Conservation (phyloP, 2,888 invertebrate genomes). For the Drosophila nr. medialis region DNA sequence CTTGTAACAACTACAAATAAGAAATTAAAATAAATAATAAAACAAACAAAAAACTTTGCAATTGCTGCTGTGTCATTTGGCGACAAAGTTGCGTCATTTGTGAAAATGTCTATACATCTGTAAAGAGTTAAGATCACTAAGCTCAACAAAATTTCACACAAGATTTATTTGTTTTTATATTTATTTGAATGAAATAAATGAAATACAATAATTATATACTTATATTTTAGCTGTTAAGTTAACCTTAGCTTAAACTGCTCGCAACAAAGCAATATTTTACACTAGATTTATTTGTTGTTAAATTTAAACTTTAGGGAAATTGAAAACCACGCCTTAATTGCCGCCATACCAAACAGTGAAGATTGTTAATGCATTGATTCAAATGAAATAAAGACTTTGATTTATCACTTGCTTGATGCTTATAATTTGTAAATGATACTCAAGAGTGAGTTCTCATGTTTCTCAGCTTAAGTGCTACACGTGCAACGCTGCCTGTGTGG, state of each 20-base stretch:
- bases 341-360: not conserved
- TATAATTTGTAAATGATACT: slow-evolving; percentile 25
- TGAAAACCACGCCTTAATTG: slow-evolving; percentile 27
- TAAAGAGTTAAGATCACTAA: not conserved
- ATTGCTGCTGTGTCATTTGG: too few relatives aligned
- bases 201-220: not conserved
- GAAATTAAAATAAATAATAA: not conserved
- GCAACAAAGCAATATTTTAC: not conserved
- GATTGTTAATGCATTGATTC: slow-evolving; percentile 29
- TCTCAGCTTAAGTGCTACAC: slow-evolving; percentile 8
- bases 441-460: slow-evolving; percentile 10
- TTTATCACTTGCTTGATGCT: slow-evolving; percentile 17
- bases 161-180: not conserved
- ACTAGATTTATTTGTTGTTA: slow-evolving; percentile 27
- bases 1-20: not conserved
- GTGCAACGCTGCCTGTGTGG: not conserved
- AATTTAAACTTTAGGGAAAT: slow-evolving; percentile 13
- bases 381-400: slow-evolving; percentile 28
- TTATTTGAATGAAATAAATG: not conserved
- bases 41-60: not conserved
- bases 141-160: not conserved
- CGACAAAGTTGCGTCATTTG: too few relatives aligned
- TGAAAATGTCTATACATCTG: not conserved
- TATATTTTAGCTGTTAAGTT: not conserved
- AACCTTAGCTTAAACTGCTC: not conserved